Evolutionary conservation across 2,797 vertebrate species (phyloP).

Genomic region (Coilia nasus): DNA sequence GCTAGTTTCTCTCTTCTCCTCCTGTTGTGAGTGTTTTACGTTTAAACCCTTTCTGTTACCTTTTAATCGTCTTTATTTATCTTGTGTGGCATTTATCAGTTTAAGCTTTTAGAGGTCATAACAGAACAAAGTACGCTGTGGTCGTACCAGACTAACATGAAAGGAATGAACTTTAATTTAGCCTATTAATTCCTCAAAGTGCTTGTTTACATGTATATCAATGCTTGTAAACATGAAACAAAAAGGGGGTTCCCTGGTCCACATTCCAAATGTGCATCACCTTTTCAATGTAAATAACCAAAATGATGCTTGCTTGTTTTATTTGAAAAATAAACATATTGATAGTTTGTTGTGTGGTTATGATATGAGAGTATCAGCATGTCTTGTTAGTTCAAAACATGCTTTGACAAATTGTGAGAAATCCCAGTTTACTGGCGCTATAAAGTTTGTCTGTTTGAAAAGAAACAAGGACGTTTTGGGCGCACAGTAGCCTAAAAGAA

Average conservation of each 20-base stretch:
- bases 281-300: not conserved
- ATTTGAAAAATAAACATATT: constrained; percentile 3
- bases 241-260: not conserved
- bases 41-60: not conserved
- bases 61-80: not conserved
- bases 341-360: not conserved
- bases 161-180: not conserved
- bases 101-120: not conserved
- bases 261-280: not conserved
- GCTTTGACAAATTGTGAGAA: too few relatives aligned
- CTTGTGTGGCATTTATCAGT: not conserved
- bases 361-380: too few relatives aligned
- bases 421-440: too few relatives aligned
- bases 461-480: too few relatives aligned
- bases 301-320: not conserved
- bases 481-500: too few relatives aligned
- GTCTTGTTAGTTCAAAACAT: too few relatives aligned
- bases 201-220: not conserved
- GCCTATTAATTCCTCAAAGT: not conserved
- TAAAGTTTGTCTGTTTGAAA: too few relatives aligned
- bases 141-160: not conserved
- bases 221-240: not conserved
- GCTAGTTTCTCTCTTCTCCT: not conserved
- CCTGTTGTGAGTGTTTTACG: not conserved
- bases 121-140: not conserved